These are phyloP conservation scores for Drosophila guanche DNA, from an alignment of 1,140 invertebrate genomes.

Conservation along the genomic window DNA sequence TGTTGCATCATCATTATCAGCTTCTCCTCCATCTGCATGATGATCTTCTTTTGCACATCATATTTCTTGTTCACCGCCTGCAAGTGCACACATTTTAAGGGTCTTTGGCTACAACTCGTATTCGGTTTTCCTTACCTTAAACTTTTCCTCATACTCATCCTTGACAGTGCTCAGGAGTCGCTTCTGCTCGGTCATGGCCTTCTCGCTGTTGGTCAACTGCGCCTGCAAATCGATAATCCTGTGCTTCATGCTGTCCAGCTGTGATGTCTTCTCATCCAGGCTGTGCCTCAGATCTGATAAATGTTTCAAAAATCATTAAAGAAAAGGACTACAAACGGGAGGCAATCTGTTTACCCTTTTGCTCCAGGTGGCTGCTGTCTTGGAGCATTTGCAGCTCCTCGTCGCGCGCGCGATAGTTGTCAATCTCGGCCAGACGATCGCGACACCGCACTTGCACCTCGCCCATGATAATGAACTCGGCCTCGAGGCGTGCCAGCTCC, in stretches of 20 bases:
- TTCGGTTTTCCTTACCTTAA: conserved; percentile 79
- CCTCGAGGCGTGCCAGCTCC: conserved; percentile 72
- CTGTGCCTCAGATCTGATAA: conserved; percentile 76
- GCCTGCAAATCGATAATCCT: conserved; percentile 85
- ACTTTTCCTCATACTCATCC: conserved; percentile 85
- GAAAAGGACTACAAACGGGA: background rate
- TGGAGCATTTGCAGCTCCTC: conserved; percentile 83
- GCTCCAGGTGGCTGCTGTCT: conserved; percentile 84
- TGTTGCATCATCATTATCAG: conserved; percentile 85
- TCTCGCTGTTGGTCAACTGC: conserved; percentile 84
- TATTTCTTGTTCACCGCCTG: conserved; percentile 89
- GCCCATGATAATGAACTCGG: conserved; percentile 81
- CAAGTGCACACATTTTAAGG: conserved; percentile 1
- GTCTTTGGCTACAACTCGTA: too few relatives aligned
- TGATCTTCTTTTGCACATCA: conserved; percentile 87
- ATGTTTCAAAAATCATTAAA: background rate
- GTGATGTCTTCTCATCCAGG: conserved; percentile 82
- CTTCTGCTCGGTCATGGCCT: conserved; percentile 84
- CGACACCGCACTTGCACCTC: conserved; percentile 85
- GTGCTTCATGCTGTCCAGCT: conserved; percentile 84
- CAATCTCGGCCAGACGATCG: conserved; percentile 84
- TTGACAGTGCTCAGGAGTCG: conserved; percentile 84
- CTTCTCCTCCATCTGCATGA: conserved; percentile 87
- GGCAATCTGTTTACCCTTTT: conserved; percentile 66
- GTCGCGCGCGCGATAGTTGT: conserved; percentile 76